These are phyloP conservation scores for Cairina moschata DNA, from an alignment of 2,113 vertebrate genomes.

Conservation along the genomic window DNA sequence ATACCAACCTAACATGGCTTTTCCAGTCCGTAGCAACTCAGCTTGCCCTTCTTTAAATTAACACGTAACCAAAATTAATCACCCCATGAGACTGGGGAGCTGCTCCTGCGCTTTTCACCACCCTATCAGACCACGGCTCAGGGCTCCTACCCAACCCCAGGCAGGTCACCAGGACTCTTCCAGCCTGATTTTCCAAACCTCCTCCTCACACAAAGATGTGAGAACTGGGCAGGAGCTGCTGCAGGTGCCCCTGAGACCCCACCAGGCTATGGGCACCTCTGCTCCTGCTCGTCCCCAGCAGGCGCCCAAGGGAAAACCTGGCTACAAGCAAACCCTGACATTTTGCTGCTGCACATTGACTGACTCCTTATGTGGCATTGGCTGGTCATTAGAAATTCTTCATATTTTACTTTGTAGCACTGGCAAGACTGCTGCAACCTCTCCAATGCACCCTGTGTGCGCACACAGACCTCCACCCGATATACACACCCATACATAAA, in stretches of 20 bases:
- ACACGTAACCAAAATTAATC: background rate
- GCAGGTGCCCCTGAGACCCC: background rate
- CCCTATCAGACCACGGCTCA: background rate
- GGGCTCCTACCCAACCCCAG: background rate
- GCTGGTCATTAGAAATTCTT: background rate
- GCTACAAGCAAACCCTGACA: rapidly evolving
- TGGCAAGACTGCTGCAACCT: background rate
- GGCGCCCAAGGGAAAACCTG: background rate
- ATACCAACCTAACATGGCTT: background rate
- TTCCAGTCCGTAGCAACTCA: background rate
- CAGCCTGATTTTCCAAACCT: background rate
- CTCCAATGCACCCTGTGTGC: background rate
- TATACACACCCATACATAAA: rapidly evolving
- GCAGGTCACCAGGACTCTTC: background rate
- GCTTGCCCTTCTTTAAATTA: background rate
- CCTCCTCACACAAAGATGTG: background rate
- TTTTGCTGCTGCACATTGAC: rapidly evolving
- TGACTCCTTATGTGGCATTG: too few species aligned
- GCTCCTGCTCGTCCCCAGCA: rapidly evolving
- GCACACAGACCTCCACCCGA: rapidly evolving
- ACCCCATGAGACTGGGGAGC: rapidly evolving
- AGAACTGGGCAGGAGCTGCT: background rate
- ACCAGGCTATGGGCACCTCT: rapidly evolving
- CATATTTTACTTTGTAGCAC: background rate
- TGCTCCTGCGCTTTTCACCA: background rate